Conservation (phyloP, 2,888 invertebrate genomes). For the Troilus luridus region DNA sequence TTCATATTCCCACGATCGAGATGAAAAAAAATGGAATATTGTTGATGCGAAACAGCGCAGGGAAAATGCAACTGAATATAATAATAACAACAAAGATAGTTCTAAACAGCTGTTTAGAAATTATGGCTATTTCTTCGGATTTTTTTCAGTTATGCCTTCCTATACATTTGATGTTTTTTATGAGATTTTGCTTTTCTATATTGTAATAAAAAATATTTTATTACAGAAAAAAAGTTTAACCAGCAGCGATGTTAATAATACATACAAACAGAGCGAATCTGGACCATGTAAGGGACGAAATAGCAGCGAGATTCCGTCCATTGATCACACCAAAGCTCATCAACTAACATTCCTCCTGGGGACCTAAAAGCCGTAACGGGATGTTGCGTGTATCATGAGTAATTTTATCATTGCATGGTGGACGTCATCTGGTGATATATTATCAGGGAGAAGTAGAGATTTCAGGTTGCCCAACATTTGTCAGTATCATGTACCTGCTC, state of each 20-base stretch:
- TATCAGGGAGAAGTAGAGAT: background rate
- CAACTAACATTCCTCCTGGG: background rate
- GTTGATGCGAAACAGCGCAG: no score
- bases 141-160: no score
- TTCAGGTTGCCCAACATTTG: slow-evolving; percentile 31
- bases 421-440: slow-evolving; percentile 11
- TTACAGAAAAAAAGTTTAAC: no score
- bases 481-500: background rate
- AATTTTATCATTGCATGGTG: background rate
- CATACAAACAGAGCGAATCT: background rate
- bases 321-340: slow-evolving; percentile 32
- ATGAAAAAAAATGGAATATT: no score
- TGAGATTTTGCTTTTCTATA: no score
- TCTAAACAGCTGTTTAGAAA: no score
- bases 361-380: background rate
- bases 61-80: no score
- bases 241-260: background rate
- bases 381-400: slow-evolving; percentile 31
- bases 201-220: no score
- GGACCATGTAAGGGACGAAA: background rate
- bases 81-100: no score
- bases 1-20: no score
- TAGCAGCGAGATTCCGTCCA: background rate
- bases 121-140: no score
- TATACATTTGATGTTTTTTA: no score